Evolutionary conservation across 2,888 invertebrate species (phyloP).

Genomic region (Vandiemenella viatica): DNA sequence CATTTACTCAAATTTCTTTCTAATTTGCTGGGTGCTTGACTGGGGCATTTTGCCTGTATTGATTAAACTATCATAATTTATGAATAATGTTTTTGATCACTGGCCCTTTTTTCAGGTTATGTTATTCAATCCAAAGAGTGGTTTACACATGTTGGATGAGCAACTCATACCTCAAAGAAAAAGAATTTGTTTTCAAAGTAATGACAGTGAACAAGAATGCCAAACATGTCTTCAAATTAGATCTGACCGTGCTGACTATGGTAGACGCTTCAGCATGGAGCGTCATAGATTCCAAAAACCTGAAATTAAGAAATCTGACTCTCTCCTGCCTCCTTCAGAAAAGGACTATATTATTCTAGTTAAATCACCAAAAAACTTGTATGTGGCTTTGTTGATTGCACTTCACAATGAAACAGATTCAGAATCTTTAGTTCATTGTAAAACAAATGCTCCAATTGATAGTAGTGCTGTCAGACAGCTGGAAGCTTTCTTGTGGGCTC

Average conservation of each 20-base stretch:
- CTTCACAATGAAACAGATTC: conserved; percentile 7
- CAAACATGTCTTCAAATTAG: background rate
- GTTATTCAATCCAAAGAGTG: background rate
- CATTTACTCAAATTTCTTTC: too few relatives aligned
- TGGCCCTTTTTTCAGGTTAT: background rate
- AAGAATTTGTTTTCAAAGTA: background rate
- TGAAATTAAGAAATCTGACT: too few relatives aligned
- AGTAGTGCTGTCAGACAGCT: conserved; percentile 24
- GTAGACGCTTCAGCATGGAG: background rate
- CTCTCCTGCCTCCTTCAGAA: too few relatives aligned
- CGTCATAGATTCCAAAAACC: too few relatives aligned
- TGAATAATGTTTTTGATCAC: too few relatives aligned
- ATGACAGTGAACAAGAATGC: background rate
- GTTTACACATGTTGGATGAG: background rate
- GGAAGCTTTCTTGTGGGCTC: conserved; percentile 29
- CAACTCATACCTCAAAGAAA: background rate
- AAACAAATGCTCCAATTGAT: conserved; percentile 3
- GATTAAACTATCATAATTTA: too few relatives aligned
- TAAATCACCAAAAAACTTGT: conserved; percentile 8
- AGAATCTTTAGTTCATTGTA: conserved; percentile 8
- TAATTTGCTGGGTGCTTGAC: too few relatives aligned
- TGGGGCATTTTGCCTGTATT: too few relatives aligned
- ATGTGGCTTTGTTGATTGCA: conserved; percentile 10
- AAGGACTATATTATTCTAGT: conserved; percentile 7
- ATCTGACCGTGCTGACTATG: background rate